Base-by-base conservation (phyloP, 2,888 invertebrate species). In the Temnothorax rugatulus region DNA sequence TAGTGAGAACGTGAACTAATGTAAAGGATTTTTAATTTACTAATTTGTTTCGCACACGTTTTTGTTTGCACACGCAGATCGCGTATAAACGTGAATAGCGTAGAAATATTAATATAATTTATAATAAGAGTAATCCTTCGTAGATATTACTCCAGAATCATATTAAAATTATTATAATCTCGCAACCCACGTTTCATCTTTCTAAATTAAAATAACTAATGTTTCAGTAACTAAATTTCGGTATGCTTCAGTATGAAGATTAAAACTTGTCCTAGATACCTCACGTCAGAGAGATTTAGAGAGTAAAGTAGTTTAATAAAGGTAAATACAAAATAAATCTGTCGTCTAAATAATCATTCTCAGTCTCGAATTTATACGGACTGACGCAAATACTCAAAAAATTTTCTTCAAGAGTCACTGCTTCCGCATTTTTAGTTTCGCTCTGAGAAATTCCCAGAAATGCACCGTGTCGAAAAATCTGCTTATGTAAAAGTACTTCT, bases 21-120 rank as follows among this genome's bases (percentile, higher is more conserved):
- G 29, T 64, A 44, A 68, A 44, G 34, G n/a, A 13, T 54, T 81
- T 79, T 79, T 79, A 59, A 69, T 41, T 64, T 25, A 25, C 38
- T 41, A 50, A 64, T 47, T 47, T 18, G 57, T 47, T 34, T 34
- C 0, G 9, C 59, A 25, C 7, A 34, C 0, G 34, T 5, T 34
- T 4, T 34, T 34, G 34, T 34, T 34, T 34, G 7, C 34, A 8
- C 25, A 18, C 13, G n/a, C 21, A 21, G 7, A 44, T 63, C 4
- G 18, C 54, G 5, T 54, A n/a, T 54, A 54, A 54, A 66, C 3
- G 2, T 13, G 13, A 61, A 61, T 61, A 25, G n/a, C 34, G 4
- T 38, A 54, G n/a, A 57, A 41, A 25, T 66, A 75, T 38, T 44
- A 41, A 41, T 29, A 0, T 29, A 29, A 29, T 29, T 29, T 21